phyloP scores from a whole-genome alignment of 2,888 invertebrate species.

The Drosophila differens region DNA sequence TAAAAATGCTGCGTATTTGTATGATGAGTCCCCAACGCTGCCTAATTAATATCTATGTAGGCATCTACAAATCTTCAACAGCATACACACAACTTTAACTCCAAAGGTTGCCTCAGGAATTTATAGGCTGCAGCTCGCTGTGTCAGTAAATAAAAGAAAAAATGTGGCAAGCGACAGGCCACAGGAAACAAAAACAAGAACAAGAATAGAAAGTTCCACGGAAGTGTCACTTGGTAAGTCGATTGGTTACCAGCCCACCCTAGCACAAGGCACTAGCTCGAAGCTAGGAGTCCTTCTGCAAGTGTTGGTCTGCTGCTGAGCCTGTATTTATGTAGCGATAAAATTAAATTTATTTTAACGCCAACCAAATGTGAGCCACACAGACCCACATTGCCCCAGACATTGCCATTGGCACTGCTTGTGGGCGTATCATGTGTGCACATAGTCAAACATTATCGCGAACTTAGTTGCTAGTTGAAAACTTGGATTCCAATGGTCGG shows the following conservation, averaged over 20 bases:
- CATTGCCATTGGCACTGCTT: slow-evolving; percentile 7
- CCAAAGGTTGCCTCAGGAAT: slow-evolving; percentile 36
- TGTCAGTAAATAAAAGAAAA: slow-evolving; percentile 53
- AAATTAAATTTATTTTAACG: slow-evolving; percentile 78
- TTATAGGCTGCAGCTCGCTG: slow-evolving; percentile 49
- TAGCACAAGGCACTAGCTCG: slow-evolving; percentile 14
- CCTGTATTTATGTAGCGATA: slow-evolving; percentile 76
- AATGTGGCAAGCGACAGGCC: slow-evolving; percentile 39
- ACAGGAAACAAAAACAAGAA: slow-evolving; percentile 1
- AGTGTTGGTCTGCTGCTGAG: slow-evolving; percentile 37
- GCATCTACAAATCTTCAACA: slow-evolving; percentile 31
- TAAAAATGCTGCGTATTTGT: slow-evolving; percentile 58
- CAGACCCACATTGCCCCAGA: slow-evolving; percentile 15
- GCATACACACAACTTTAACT: slow-evolving; percentile 27
- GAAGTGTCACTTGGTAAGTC: slow-evolving; percentile 71
- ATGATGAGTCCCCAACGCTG: slow-evolving; percentile 40
- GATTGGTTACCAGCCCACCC: slow-evolving; percentile 41
- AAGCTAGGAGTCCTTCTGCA: slow-evolving; percentile 8
- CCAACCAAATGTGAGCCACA: slow-evolving; percentile 55
- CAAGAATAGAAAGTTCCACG: slow-evolving; percentile 36
- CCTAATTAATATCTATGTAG: slow-evolving; percentile 63
- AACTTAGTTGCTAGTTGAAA: slow-evolving; percentile 64
- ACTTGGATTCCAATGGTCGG: slow-evolving; percentile 53
- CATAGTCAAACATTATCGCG: slow-evolving; percentile 77
- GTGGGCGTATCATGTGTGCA: slow-evolving; percentile 65